Percentiles rank a stretch among this genome's conserved stretches.
phyloP scores from a whole-genome alignment of 2,797 vertebrate genomes.

The Anomalospiza imberbis region DNA sequence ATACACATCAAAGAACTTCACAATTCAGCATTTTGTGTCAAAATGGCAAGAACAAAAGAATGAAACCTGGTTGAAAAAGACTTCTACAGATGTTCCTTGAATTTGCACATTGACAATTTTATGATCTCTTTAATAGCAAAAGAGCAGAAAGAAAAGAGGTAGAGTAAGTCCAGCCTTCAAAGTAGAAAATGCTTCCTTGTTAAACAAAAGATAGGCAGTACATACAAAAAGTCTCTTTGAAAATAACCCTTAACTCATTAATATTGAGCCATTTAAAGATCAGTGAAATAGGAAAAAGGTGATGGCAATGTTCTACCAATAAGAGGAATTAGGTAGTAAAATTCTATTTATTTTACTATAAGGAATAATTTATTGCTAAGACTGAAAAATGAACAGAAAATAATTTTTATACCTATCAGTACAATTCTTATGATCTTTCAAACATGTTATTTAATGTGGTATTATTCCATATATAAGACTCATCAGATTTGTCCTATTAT shows the following conservation, averaged over 20 bases:
- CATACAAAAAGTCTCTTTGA: neutral
- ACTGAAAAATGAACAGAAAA: neutral
- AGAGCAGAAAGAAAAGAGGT: neutral
- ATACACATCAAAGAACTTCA: neutral
- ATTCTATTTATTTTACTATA: constrained; percentile 17
- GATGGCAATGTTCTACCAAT: neutral
- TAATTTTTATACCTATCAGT: neutral
- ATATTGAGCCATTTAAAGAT: neutral
- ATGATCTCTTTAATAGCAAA: neutral
- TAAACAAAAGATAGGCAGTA: neutral
- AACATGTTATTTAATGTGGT: neutral
- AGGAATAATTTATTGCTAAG: neutral
- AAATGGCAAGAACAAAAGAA: neutral
- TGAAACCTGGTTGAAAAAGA: neutral
- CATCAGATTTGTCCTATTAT: neutral
- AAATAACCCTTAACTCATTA: neutral
- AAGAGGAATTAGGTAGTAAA: neutral
- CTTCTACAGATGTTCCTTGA: neutral
- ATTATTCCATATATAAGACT: neutral
- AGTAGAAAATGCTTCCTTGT: neutral
- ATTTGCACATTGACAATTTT: neutral
- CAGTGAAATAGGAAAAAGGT: neutral
- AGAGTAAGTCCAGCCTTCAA: neutral
- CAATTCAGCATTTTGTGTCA: neutral
- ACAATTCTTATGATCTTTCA: neutral